Conservation (phyloP, 2,888 invertebrate genomes). For the Cheilosia urbana region DNA sequence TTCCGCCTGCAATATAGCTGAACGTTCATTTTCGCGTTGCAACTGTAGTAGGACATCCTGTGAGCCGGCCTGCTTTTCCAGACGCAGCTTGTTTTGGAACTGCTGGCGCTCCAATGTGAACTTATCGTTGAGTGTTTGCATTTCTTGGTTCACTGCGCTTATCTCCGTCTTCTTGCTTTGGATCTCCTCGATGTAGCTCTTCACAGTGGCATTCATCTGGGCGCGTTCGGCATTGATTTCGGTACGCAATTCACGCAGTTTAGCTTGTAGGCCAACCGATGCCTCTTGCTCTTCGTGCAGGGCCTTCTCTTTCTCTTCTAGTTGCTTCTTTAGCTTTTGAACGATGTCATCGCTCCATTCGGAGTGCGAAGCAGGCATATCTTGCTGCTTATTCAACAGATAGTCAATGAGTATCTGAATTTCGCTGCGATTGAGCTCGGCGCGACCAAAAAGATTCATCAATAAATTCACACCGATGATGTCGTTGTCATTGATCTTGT, state of each 20-base stretch:
- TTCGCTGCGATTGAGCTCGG: constrained; percentile 93
- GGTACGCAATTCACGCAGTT: constrained; percentile 90
- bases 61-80: constrained; percentile 82
- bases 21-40: constrained; percentile 78
- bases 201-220: constrained; percentile 80
- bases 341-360: constrained; percentile 96
- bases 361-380: constrained; percentile 89
- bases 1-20: constrained; percentile 80
- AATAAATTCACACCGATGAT: constrained; percentile 89
- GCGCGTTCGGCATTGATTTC: constrained; percentile 83
- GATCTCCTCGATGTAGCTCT: constrained; percentile 81
- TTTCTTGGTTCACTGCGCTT: constrained; percentile 80
- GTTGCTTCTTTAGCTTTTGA: constrained; percentile 93
- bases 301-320: constrained; percentile 93
- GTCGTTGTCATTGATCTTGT: constrained; percentile 88
- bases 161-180: constrained; percentile 81
- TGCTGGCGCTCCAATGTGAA: constrained; percentile 81
- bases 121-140: constrained; percentile 81
- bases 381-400: constrained; percentile 94
- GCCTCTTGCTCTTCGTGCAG: constrained; percentile 90
- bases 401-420: constrained; percentile 95
- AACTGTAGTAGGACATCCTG: constrained; percentile 81
- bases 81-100: constrained; percentile 81
- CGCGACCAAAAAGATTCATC: constrained; percentile 90
- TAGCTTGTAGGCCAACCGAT: constrained; percentile 89